Percentiles rank a stretch among this genome's conserved stretches.
phyloP scores from a whole-genome alignment of 2,113 vertebrate species.

The Cyanistes caeruleus region DNA sequence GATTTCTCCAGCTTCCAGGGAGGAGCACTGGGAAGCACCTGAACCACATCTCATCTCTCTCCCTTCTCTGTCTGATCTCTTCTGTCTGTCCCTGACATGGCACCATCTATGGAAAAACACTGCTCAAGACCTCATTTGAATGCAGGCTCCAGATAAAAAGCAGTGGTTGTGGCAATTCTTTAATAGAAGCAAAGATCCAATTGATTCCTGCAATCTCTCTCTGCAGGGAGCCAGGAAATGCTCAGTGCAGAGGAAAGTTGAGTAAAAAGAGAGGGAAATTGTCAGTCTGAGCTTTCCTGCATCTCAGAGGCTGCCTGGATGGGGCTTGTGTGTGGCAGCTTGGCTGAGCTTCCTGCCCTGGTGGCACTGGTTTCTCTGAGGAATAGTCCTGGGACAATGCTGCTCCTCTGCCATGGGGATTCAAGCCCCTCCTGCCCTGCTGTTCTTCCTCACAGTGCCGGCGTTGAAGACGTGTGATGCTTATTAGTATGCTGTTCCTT shows the following conservation, averaged over 20 bases:
- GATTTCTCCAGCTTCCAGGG: neutral
- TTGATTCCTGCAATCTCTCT: neutral
- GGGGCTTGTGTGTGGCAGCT: neutral
- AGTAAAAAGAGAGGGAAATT: neutral
- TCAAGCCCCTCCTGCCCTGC: neutral
- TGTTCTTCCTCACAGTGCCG: accelerated
- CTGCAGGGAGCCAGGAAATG: neutral
- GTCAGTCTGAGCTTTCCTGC: neutral
- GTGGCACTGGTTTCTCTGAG: neutral
- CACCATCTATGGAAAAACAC: neutral
- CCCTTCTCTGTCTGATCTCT: neutral
- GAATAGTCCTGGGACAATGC: neutral
- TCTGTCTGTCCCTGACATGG: neutral
- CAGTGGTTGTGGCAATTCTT: neutral
- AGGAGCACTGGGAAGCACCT: neutral
- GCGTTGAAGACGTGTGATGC: accelerated
- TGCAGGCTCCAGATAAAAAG: neutral
- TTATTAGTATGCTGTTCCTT: conserved; percentile 12
- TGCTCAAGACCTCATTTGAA: neutral
- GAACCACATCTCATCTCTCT: neutral
- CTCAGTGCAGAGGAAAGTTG: neutral
- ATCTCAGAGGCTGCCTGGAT: neutral
- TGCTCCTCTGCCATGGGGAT: neutral
- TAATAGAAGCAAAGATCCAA: neutral
- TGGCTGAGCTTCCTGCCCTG: accelerated